These are phyloP conservation scores for Pristionchus entomophagus DNA, from an alignment of 2,888 invertebrate species.

Conservation along the genomic window DNA sequence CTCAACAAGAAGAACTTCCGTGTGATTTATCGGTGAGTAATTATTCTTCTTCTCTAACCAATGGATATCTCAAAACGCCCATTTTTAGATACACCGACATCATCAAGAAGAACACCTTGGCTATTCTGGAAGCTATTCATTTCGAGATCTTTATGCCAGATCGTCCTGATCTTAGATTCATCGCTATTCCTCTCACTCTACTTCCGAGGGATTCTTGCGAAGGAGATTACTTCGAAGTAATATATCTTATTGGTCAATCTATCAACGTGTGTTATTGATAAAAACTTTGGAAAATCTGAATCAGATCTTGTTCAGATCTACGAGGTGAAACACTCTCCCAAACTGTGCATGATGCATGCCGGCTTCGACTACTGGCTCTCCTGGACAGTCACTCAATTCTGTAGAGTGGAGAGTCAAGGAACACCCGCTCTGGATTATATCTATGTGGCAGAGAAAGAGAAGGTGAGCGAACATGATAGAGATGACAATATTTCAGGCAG, in stretches of 20 bases:
- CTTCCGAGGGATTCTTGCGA: not conserved
- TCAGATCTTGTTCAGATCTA: not conserved
- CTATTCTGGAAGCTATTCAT: conserved; percentile 22
- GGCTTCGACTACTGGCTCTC: not conserved
- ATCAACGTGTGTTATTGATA: not conserved
- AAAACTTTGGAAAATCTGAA: not conserved
- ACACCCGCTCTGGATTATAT: not conserved
- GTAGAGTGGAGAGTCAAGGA: not conserved
- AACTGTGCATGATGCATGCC: not conserved
- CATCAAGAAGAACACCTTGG: not conserved
- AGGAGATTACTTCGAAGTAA: conserved; percentile 15
- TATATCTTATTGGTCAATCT: not conserved
- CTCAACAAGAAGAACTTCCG: not conserved
- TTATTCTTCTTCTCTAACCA: no score
- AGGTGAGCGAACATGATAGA: not conserved
- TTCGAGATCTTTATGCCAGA: conserved; percentile 41
- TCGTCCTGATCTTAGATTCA: conserved; percentile 36
- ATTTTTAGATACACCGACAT: not conserved
- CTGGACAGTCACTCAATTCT: not conserved
- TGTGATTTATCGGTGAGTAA: not conserved
- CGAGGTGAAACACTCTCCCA: not conserved
- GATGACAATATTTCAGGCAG: no score
- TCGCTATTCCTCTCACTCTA: not conserved
- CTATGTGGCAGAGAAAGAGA: not conserved
- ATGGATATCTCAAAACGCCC: not conserved